Percentiles rank a stretch among this genome's conserved stretches.
Evolutionary conservation across 2,888 invertebrate genomes (phyloP).

Genomic region (Sipha maydis): DNA sequence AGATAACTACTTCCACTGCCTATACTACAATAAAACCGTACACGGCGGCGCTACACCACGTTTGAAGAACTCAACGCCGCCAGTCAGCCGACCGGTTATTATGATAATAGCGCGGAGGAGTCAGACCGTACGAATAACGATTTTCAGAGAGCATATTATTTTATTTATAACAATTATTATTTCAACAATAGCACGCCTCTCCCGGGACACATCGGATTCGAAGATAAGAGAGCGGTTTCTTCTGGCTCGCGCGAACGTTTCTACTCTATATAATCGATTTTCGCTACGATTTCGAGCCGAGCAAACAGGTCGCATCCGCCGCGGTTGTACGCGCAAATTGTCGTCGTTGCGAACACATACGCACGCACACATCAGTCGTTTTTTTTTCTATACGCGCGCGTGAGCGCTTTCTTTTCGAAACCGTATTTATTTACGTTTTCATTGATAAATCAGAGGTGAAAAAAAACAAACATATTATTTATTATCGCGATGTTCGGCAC

Average conservation of each 20-base stretch:
- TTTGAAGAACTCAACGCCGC: background rate
- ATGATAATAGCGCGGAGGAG: background rate
- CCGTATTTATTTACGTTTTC: slow-evolving; percentile 10
- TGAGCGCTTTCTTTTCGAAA: slow-evolving; percentile 41
- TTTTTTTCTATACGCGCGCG: background rate
- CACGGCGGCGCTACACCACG: background rate
- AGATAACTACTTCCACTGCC: background rate
- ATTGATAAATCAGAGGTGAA: background rate
- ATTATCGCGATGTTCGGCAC: background rate
- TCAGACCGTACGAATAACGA: background rate
- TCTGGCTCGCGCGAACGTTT: slow-evolving; percentile 4
- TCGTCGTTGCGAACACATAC: background rate
- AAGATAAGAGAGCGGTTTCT: background rate
- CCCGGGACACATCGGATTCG: background rate
- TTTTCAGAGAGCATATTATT: background rate
- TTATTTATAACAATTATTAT: background rate
- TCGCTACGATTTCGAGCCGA: slow-evolving; percentile 32
- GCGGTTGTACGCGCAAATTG: slow-evolving; percentile 37
- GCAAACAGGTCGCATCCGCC: slow-evolving; percentile 54
- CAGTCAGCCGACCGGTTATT: background rate
- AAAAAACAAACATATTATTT: background rate
- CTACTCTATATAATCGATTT: slow-evolving; percentile 48
- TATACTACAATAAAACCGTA: background rate
- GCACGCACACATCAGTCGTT: background rate
- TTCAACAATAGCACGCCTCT: background rate